These are phyloP conservation scores for Sphaeridia pumilis DNA, from an alignment of 2,888 invertebrate genomes.

Conservation along the genomic window DNA sequence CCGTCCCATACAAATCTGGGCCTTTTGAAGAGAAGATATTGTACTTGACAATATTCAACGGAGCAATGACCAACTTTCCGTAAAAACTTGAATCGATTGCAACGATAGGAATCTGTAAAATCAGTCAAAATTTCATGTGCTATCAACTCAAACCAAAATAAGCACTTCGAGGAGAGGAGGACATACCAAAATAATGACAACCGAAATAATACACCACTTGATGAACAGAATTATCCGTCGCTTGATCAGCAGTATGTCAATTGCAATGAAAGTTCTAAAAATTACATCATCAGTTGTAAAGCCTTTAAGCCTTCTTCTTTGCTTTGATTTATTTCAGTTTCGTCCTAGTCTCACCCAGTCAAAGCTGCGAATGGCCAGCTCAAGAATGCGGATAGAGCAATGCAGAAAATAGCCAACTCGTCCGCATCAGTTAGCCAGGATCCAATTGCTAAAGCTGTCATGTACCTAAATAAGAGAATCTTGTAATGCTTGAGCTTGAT, in stretches of 20 bases:
- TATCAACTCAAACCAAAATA: background rate
- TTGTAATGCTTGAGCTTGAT: background rate
- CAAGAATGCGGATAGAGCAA: conserved; percentile 64
- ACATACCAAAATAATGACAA: conserved; percentile 53
- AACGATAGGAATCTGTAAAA: conserved; percentile 54
- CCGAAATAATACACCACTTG: conserved; percentile 63
- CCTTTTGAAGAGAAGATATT: conserved; percentile 87
- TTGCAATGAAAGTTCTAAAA: conserved; percentile 63
- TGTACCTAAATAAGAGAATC: conserved; percentile 46
- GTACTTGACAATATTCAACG: conserved; percentile 84
- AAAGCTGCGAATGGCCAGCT: conserved; percentile 97
- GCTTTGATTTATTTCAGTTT: no score
- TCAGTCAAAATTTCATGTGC: background rate
- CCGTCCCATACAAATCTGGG: conserved; percentile 89
- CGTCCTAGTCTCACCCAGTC: conserved; percentile 67
- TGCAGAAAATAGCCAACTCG: conserved; percentile 65
- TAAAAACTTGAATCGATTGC: conserved; percentile 77
- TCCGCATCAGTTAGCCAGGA: conserved; percentile 78
- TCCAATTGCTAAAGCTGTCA: conserved; percentile 68
- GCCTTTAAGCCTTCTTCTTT: background rate
- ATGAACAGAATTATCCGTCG: conserved; percentile 56
- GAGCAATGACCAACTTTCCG: conserved; percentile 76
- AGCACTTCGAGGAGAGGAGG: background rate
- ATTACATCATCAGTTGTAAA: background rate
- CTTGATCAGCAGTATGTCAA: conserved; percentile 64